Conservation (phyloP, 2,888 invertebrate genomes). For the Acanthosepion esculentum region DNA sequence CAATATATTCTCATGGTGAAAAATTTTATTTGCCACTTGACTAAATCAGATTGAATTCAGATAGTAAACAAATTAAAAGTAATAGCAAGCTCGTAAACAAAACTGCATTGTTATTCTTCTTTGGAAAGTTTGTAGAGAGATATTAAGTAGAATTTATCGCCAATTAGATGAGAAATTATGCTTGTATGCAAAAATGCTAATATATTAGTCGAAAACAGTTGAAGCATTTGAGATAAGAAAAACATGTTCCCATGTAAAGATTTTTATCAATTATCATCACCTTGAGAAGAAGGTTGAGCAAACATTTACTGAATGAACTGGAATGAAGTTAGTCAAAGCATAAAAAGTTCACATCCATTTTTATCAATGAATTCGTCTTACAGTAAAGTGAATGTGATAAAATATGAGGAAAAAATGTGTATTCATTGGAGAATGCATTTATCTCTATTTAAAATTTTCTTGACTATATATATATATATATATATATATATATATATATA, state of each 20-base stretch:
- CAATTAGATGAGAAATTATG: neutral
- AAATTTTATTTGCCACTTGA: too few species aligned
- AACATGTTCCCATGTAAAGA: neutral
- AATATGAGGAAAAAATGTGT: neutral
- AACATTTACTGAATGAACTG: neutral
- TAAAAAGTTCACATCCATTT: neutral
- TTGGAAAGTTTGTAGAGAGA: neutral
- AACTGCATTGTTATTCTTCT: neutral
- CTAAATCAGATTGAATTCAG: too few species aligned
- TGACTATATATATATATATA: too few species aligned
- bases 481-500: too few species aligned
- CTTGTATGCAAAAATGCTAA: neutral
- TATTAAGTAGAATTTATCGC: neutral
- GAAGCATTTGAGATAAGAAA: neutral
- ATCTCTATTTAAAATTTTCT: neutral
- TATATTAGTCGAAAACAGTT: neutral
- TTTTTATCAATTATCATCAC: neutral
- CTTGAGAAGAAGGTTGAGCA: neutral
- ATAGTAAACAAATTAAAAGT: too few species aligned
- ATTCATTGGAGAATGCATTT: neutral
- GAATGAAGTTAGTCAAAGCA: too few species aligned
- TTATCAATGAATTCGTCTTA: neutral
- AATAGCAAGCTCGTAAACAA: too few species aligned
- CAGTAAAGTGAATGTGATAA: neutral
- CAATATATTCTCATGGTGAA: too few species aligned